These are phyloP conservation scores for Prenolepis imparis DNA, from an alignment of 2,888 invertebrate species.

Conservation along the genomic window DNA sequence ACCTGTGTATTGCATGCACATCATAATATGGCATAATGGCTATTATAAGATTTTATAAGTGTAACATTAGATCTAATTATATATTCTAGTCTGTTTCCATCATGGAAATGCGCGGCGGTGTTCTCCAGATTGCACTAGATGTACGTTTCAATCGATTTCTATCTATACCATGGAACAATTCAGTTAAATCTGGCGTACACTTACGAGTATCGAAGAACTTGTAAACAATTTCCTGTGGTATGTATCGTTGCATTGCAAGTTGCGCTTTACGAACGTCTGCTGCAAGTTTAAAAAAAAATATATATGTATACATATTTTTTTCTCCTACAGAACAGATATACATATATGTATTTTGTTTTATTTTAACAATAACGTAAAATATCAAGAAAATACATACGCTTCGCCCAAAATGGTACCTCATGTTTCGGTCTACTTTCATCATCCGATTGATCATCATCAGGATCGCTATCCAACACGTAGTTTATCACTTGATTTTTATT, in stretches of 20 bases:
- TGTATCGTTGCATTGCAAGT: conserved; percentile 86
- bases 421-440: conserved; percentile 83
- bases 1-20: conserved; percentile 29
- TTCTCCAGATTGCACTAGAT: conserved; percentile 92
- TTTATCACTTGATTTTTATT: conserved; percentile 70
- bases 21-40: too few species aligned
- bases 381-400: conserved; percentile 71
- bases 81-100: conserved; percentile 77
- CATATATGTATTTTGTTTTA: background rate
- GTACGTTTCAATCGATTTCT: conserved; percentile 90
- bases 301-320: background rate
- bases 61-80: conserved; percentile 49
- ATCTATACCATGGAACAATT: conserved; percentile 91
- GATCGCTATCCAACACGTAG: conserved; percentile 84
- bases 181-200: conserved; percentile 89
- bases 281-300: conserved; percentile 65
- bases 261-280: conserved; percentile 86
- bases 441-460: conserved; percentile 83
- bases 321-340: background rate
- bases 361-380: background rate
- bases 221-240: conserved; percentile 87
- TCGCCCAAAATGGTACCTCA: conserved; percentile 83
- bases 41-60: conserved; percentile 7
- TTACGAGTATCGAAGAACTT: conserved; percentile 87
- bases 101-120: conserved; percentile 90